phyloP scores from a whole-genome alignment of 2,113 vertebrate species.

The Tympanuchus pallidicinctus region DNA sequence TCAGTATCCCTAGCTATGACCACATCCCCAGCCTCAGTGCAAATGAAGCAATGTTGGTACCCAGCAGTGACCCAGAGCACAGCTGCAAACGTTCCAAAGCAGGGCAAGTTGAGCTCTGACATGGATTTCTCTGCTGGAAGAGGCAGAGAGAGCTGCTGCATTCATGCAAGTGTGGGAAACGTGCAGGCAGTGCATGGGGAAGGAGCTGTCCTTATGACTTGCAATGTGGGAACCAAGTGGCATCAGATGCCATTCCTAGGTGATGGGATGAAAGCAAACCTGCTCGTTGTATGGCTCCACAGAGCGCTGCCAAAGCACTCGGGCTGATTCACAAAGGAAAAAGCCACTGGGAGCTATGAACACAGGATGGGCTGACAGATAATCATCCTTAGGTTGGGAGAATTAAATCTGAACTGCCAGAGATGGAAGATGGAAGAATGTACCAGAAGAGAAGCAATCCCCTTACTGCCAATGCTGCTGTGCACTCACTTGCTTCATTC shows the following conservation, averaged over 20 bases:
- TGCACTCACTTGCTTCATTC: not conserved
- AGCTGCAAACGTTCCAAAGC: not conserved
- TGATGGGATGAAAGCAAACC: not conserved
- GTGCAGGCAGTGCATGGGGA: fast-evolving
- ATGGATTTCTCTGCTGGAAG: not conserved
- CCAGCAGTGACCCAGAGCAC: not conserved
- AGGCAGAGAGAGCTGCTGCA: not conserved
- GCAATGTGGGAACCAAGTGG: fast-evolving
- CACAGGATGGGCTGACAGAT: not conserved
- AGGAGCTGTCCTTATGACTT: not conserved
- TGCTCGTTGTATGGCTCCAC: not conserved
- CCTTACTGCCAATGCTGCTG: not conserved
- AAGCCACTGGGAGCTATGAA: not conserved
- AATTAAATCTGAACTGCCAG: not conserved
- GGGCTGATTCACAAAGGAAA: not conserved
- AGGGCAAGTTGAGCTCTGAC: not conserved
- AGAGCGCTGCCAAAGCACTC: not conserved
- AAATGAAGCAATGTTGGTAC: not conserved
- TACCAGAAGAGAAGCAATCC: not conserved
- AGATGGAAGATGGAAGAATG: not conserved
- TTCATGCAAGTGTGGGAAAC: not conserved
- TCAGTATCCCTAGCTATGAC: not conserved
- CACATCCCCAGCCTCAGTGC: not conserved
- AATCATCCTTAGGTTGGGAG: not conserved
- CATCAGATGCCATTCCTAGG: not conserved